Base-by-base conservation (phyloP, 1,140 invertebrate genomes). In the Drosophila pseudoobscura region DNA sequence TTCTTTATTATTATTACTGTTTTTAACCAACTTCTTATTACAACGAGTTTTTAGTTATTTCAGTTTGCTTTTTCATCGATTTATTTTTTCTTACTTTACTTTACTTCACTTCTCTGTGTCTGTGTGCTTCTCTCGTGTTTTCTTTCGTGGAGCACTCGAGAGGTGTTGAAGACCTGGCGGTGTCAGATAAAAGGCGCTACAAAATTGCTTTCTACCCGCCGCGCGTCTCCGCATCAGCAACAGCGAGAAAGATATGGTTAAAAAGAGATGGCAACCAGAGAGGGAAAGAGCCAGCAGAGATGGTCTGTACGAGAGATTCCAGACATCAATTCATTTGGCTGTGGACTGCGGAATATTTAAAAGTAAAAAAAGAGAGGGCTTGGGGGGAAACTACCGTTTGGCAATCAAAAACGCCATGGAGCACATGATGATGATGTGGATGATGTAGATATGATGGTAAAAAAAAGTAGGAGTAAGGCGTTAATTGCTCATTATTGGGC, bases 401-500 rank as follows among this genome's bases (percentile, higher is more conserved):
- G 69, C 70, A 73, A 73, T 59, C 66, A 60, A 60, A 69, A 35
- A 68, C 9, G 65, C 63, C 63, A 53, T 49, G 35, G 57, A 55
- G 41, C 59, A 50, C 35, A 60, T 35, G 20, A 60, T 43, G 46
- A 29, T 11, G 29, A 35, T 39, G 61, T 26, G 31, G 29, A 8
- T 31, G 29, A 9, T 11, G 63, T 24, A 29, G 46, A 22, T 51
- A 69, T 69, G 66, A 57, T 68, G 31, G 35, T 39, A 35, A 11
- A 70, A 65, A 75, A 75, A 79, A 68, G 82, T 82, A 65, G 83
- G 83, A 88, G 83, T 83, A 87, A 87, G 75, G 84, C 79, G 83
- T 89, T 90, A 90, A 90, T 90, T 90, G 84, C 80, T 90, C 84
- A 90, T 87, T 89, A 89, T 83, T 82, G 89, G 80, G 84, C 89